A percentile compares a stretch with the other conserved stretches of the same genome.
These are phyloP conservation scores for Planiliza haematocheilus DNA, from an alignment of 2,113 vertebrate species.

Conservation along the genomic window DNA sequence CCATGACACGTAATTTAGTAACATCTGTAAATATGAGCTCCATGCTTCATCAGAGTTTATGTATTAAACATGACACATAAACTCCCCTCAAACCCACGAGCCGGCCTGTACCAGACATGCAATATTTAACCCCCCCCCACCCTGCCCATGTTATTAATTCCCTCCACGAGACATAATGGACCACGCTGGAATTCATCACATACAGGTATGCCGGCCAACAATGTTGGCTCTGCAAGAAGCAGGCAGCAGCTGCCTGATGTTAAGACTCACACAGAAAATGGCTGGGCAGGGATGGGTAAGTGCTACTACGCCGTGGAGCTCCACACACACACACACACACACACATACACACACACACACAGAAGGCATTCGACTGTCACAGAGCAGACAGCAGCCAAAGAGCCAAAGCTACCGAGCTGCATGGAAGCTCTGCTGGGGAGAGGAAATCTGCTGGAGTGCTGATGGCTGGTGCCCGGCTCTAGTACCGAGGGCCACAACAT, in stretches of 20 bases:
- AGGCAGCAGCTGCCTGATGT: conserved; percentile 54
- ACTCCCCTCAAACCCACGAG: conserved; percentile 3
- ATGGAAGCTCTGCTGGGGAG: conserved; percentile 39
- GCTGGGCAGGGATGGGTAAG: conserved; percentile 44
- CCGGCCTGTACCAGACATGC: neutral
- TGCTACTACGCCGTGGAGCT: conserved; percentile 21
- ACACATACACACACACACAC: conserved; percentile 21
- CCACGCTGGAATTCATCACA: conserved; percentile 39
- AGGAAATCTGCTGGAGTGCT: conserved; percentile 37
- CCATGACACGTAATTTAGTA: neutral
- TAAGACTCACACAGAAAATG: conserved; percentile 45
- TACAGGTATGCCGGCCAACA: conserved; percentile 49
- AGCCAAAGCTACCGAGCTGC: conserved; percentile 45
- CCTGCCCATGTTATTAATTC: conserved; percentile 16
- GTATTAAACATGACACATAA: conserved; percentile 25
- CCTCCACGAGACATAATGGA: neutral
- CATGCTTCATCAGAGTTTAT: conserved; percentile 20
- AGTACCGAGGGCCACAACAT: neutral
- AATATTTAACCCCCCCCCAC: conserved; percentile 11
- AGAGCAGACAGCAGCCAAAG: conserved; percentile 40
- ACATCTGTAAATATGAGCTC: neutral
- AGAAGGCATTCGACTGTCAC: conserved; percentile 18
- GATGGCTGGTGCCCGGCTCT: conserved; percentile 27
- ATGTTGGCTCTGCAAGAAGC: conserved; percentile 38
- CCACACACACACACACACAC: conserved; percentile 27